Conservation (phyloP, 2,797 vertebrate genomes). For the Chaunax sp. region DNA sequence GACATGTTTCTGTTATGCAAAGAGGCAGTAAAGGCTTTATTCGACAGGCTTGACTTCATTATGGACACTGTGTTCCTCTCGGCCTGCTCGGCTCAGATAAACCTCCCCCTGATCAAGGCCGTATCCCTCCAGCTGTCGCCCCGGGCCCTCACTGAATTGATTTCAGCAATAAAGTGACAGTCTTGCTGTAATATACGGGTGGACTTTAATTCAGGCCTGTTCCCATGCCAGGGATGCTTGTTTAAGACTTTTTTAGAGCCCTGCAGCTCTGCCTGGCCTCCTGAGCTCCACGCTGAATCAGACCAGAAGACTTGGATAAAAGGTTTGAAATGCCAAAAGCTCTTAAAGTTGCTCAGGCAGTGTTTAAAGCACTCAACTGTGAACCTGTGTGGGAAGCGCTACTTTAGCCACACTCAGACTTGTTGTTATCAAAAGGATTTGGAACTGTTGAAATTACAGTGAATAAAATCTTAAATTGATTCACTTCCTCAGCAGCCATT, state of each 20-base stretch:
- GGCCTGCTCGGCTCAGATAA: conserved; percentile 91
- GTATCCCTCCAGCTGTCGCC: conserved; percentile 83
- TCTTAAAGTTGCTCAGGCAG: conserved; percentile 66
- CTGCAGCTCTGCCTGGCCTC: conserved; percentile 68
- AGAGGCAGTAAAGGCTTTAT: conserved; percentile 84
- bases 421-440: conserved; percentile 73
- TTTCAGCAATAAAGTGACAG: conserved; percentile 93
- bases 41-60: conserved; percentile 87
- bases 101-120: conserved; percentile 86
- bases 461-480: conserved; percentile 50
- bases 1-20: conserved; percentile 46
- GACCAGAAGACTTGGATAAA: conserved; percentile 80
- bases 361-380: conserved; percentile 69
- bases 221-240: conserved; percentile 85
- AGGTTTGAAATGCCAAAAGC: conserved; percentile 78
- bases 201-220: conserved; percentile 88
- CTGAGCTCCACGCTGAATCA: conserved; percentile 80
- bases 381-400: conserved; percentile 71
- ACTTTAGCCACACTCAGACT: conserved; percentile 64
- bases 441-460: conserved; percentile 63
- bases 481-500: conserved; percentile 41
- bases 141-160: conserved; percentile 88
- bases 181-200: conserved; percentile 86
- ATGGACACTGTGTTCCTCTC: conserved; percentile 82
- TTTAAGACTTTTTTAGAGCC: conserved; percentile 91